A percentile compares a stretch with the other conserved stretches of the same genome.
Conservation (phyloP, 2,797 vertebrate species). For the Simalia tracyae region DNA sequence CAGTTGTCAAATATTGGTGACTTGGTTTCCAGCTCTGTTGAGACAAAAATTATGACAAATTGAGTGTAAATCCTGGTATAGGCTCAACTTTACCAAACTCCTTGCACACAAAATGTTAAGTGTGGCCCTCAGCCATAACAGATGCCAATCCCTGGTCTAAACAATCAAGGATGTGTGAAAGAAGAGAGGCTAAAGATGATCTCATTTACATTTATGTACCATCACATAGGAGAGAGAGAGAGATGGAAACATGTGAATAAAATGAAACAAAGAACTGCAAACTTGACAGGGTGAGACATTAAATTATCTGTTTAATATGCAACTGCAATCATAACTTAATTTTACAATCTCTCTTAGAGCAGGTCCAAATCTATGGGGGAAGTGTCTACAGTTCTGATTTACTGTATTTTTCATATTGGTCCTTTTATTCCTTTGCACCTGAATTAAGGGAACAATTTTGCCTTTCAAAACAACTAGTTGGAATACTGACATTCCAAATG, state of each 20-base stretch:
- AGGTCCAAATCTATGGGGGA: constrained; percentile 49
- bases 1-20: too few relatives aligned
- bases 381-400: constrained; percentile 49
- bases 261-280: constrained; percentile 10
- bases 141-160: too few relatives aligned
- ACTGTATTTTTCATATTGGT: constrained; percentile 34
- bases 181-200: constrained; percentile 21
- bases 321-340: constrained; percentile 56
- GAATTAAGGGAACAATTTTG: constrained; percentile 32
- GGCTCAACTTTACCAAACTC: too few relatives aligned
- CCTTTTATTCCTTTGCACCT: constrained; percentile 28
- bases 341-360: constrained; percentile 43
- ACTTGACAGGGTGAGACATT: constrained; percentile 7
- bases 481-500: constrained; percentile 26
- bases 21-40: too few relatives aligned
- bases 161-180: constrained; percentile 5
- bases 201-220: constrained; percentile 5
- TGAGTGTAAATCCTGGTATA: too few relatives aligned
- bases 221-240: neutral
- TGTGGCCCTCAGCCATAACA: too few relatives aligned
- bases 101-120: too few relatives aligned
- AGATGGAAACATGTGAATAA: constrained; percentile 9
- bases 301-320: constrained; percentile 53
- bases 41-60: too few relatives aligned
- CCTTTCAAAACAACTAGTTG: constrained; percentile 19